Conservation (phyloP, 2,888 invertebrate species). For the Athalia circularis region DNA sequence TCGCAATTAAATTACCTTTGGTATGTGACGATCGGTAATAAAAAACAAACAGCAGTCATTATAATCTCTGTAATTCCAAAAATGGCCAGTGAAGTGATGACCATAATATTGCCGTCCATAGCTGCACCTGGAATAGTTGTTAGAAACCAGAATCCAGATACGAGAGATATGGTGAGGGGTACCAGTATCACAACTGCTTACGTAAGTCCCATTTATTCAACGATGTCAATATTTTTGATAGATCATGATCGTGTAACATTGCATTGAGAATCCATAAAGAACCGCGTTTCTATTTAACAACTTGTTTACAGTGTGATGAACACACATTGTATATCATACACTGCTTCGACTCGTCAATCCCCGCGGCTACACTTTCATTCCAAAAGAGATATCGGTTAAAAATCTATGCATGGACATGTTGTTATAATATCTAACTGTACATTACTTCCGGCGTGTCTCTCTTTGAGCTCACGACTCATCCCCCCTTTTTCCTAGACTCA, state of each 20-base stretch:
- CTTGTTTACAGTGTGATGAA: no score
- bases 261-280: no score
- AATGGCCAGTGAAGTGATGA: conserved; percentile 69
- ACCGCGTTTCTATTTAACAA: no score
- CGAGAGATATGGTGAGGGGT: conserved; percentile 70
- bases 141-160: conserved; percentile 38
- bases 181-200: conserved; percentile 71
- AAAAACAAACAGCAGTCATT: neutral
- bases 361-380: neutral
- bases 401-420: conserved; percentile 34
- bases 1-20: neutral
- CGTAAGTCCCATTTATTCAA: conserved; percentile 62
- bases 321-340: no score
- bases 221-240: neutral
- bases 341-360: no score
- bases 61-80: neutral
- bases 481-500: neutral
- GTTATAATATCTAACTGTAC: conserved; percentile 32
- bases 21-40: neutral
- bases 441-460: conserved; percentile 26
- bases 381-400: conserved; percentile 29
- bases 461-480: neutral
- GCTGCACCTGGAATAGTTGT: conserved; percentile 8
- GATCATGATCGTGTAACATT: neutral
- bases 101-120: conserved; percentile 65